Conservation (phyloP, 2,797 vertebrate species). For the Hydrocynus forskahlii region DNA sequence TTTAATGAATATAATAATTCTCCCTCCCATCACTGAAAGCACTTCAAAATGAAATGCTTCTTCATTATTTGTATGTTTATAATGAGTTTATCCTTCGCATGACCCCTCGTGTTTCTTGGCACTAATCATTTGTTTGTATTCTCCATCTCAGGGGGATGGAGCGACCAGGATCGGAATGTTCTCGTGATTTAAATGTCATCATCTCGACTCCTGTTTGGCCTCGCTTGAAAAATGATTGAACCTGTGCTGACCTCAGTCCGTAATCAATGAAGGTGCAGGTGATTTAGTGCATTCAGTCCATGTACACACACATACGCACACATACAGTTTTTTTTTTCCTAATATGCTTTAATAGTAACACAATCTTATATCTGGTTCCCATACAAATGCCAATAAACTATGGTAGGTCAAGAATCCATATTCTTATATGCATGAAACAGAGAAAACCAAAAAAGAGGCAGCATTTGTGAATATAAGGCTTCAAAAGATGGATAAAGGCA, state of each 20-base stretch:
- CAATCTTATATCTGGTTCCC: conserved; percentile 18
- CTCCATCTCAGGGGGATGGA: conserved; percentile 22
- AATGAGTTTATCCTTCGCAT: conserved; percentile 37
- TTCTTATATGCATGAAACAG: conserved; percentile 3
- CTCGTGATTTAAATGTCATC: conserved; percentile 25
- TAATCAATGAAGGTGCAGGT: neutral
- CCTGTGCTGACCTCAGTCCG: conserved; percentile 1
- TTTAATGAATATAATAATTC: neutral
- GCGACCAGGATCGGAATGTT: conserved; percentile 44
- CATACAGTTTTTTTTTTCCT: neutral
- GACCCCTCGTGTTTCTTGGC: conserved; percentile 40
- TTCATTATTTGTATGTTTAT: conserved; percentile 20
- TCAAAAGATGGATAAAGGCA: conserved; percentile 13
- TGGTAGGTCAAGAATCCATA: conserved; percentile 14
- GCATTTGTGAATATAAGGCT: conserved; percentile 15
- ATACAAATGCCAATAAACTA: conserved; percentile 30
- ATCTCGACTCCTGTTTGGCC: conserved; percentile 18
- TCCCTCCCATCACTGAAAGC: neutral
- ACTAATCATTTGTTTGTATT: conserved; percentile 33
- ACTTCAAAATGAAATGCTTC: conserved; percentile 24
- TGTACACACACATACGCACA: neutral
- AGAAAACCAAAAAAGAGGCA: conserved; percentile 19
- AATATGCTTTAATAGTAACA: conserved; percentile 32
- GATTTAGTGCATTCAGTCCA: too few species aligned
- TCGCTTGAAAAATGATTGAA: neutral